Evolutionary conservation across 2,797 vertebrate genomes (phyloP).

Genomic region (Notamacropus eugenii): DNA sequence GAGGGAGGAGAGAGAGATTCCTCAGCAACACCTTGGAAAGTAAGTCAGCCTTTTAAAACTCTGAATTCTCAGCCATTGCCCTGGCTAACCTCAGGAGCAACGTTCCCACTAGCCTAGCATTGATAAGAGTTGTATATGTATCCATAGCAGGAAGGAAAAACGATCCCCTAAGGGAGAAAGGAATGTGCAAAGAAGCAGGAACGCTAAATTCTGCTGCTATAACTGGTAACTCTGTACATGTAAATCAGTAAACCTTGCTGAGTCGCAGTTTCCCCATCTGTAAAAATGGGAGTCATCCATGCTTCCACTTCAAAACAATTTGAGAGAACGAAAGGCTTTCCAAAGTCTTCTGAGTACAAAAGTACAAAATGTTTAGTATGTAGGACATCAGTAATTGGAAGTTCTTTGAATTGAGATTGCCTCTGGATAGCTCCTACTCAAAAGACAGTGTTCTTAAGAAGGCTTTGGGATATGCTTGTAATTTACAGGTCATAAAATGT

Average conservation of each 20-base stretch:
- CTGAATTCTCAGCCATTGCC: background rate
- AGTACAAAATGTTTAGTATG: background rate
- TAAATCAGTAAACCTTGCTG: background rate
- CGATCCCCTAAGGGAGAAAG: background rate
- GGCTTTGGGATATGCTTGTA: background rate
- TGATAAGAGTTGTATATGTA: accelerated
- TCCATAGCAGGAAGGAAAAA: background rate
- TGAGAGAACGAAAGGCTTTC: background rate
- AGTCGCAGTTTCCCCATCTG: background rate
- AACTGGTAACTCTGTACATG: background rate
- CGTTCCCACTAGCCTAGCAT: background rate
- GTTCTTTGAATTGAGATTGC: background rate
- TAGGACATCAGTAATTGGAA: background rate
- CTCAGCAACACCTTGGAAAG: background rate
- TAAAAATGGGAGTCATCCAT: background rate
- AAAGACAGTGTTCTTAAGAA: background rate
- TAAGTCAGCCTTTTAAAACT: background rate
- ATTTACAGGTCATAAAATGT: background rate
- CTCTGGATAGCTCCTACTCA: background rate
- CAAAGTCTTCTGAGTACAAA: background rate
- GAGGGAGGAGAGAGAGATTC: accelerated
- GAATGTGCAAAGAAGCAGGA: background rate
- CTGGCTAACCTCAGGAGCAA: background rate
- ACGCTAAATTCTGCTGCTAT: background rate
- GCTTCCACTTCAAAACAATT: background rate